Evolutionary conservation across 2,113 vertebrate species (phyloP).

Genomic region (Python bivittatus): DNA sequence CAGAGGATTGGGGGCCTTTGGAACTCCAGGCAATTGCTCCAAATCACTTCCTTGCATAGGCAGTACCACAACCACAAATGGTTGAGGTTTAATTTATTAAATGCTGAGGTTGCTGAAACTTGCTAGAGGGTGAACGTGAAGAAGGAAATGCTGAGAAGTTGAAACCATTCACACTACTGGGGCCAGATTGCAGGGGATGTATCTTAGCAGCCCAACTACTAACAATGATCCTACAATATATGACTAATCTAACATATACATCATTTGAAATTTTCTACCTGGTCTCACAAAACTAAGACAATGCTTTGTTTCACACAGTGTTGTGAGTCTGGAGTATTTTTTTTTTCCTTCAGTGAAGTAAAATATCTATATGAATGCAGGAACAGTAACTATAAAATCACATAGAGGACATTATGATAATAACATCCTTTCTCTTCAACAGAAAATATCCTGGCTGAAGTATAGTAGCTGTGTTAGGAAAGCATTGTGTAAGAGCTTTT

Average conservation of each 20-base stretch:
- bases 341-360: not conserved
- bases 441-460: constrained; percentile 15
- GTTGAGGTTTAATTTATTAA: too few species aligned
- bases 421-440: not conserved
- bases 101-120: not conserved
- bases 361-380: not conserved
- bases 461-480: constrained; percentile 23
- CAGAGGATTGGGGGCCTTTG: not conserved
- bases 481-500: not conserved
- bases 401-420: not conserved
- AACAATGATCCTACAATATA: not conserved
- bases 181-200: not conserved
- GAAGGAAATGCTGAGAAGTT: not conserved
- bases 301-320: not conserved
- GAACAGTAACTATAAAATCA: not conserved
- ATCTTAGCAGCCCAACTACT: not conserved
- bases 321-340: constrained; percentile 12
- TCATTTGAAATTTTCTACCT: constrained; percentile 1
- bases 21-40: not conserved
- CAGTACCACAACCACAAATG: too few species aligned
- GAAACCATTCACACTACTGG: not conserved
- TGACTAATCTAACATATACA: not conserved
- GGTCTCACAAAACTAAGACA: not conserved
- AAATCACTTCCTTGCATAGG: too few species aligned
- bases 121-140: not conserved